A percentile compares a stretch with the other conserved stretches of the same genome.
These are phyloP conservation scores for Alligator sinensis DNA, from an alignment of 2,113 vertebrate species.

Conservation along the genomic window DNA sequence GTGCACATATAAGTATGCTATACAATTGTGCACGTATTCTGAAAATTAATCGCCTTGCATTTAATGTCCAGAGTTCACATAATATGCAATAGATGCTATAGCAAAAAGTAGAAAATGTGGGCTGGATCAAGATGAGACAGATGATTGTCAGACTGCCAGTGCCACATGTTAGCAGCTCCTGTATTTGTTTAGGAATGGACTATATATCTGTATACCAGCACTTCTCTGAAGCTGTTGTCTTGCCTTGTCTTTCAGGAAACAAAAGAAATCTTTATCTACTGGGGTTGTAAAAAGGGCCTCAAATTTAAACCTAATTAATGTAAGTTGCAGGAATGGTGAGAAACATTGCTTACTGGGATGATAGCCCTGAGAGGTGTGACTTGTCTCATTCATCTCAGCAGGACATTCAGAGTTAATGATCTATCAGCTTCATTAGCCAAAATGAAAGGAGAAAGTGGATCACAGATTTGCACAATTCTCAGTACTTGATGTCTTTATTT, in stretches of 20 bases:
- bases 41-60: neutral
- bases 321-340: neutral
- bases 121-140: neutral
- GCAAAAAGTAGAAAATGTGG: neutral
- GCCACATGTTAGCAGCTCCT: neutral
- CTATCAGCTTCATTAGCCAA: neutral
- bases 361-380: neutral
- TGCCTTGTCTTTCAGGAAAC: neutral
- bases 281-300: neutral
- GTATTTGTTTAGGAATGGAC: neutral
- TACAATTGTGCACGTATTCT: neutral
- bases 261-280: neutral
- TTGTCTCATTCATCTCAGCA: neutral
- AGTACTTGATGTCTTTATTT: neutral
- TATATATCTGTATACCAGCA: neutral
- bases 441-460: neutral
- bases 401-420: neutral
- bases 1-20: accelerated
- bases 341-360: neutral
- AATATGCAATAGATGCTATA: neutral
- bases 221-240: neutral
- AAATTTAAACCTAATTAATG: neutral
- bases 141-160: neutral
- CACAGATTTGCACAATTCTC: neutral
- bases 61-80: neutral